Evolutionary conservation across 2,797 vertebrate genomes (phyloP).

Genomic region (Salarias fasciatus): DNA sequence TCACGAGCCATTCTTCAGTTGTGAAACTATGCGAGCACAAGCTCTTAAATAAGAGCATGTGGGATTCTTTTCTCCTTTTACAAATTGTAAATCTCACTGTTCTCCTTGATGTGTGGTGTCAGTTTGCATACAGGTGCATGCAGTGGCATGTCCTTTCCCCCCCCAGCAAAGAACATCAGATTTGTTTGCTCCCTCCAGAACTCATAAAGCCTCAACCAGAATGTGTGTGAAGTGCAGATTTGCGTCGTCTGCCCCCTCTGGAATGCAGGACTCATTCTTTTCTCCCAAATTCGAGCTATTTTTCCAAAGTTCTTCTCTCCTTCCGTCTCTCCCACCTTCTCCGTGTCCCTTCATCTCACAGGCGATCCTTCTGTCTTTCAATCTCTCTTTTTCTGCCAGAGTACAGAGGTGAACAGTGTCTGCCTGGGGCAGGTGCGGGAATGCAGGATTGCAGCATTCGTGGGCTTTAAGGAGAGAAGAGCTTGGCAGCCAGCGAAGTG

Average conservation of each 20-base stretch:
- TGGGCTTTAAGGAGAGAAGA: constrained; percentile 35
- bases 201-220: constrained; percentile 51
- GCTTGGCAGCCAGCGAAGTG: constrained; percentile 30
- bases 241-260: constrained; percentile 54
- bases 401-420: constrained; percentile 43
- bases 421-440: constrained; percentile 73
- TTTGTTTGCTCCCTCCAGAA: constrained; percentile 45
- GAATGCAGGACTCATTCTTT: constrained; percentile 59
- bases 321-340: constrained; percentile 3
- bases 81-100: constrained; percentile 22
- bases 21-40: not conserved
- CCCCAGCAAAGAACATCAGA: constrained; percentile 50
- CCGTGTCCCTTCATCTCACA: constrained; percentile 11
- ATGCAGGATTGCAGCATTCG: constrained; percentile 75
- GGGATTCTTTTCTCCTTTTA: constrained; percentile 17
- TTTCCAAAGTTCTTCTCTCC: not conserved
- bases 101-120: constrained; percentile 23
- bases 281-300: constrained; percentile 10
- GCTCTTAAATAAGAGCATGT: constrained; percentile 5
- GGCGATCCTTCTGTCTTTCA: constrained; percentile 13
- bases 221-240: constrained; percentile 35
- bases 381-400: constrained; percentile 17
- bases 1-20: not conserved
- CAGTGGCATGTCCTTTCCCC: constrained; percentile 66
- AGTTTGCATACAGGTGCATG: constrained; percentile 68